phyloP scores from a whole-genome alignment of 2,113 vertebrate genomes.

The Antechinus flavipes region DNA sequence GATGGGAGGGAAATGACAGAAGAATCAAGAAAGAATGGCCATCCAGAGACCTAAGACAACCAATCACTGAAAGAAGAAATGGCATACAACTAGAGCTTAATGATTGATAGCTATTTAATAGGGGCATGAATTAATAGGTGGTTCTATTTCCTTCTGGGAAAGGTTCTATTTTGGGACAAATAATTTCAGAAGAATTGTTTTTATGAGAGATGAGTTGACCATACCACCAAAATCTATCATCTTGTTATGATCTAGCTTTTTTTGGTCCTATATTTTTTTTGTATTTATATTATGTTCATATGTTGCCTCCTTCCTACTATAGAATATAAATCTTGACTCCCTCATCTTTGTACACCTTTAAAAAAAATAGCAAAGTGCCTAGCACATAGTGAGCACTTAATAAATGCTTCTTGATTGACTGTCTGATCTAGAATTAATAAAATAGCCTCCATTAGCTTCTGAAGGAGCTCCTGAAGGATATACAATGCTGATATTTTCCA shows the following conservation, averaged over 20 bases:
- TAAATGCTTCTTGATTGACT: neutral
- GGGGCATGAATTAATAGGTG: neutral
- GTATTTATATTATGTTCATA: neutral
- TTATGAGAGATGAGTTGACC: neutral
- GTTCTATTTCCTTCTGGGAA: neutral
- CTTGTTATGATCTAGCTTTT: neutral
- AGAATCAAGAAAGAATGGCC: neutral
- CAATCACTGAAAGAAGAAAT: neutral
- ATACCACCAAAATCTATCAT: neutral
- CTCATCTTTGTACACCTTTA: neutral
- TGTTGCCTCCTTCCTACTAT: neutral
- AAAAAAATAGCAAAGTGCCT: neutral
- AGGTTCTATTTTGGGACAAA: neutral
- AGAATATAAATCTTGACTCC: neutral
- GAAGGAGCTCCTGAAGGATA: neutral
- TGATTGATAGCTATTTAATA: neutral
- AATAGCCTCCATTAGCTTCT: neutral
- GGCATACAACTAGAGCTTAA: neutral
- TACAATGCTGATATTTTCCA: neutral
- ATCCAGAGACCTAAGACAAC: neutral
- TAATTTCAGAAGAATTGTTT: neutral
- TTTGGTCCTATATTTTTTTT: neutral
- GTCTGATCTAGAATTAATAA: neutral
- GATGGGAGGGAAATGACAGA: accelerated
- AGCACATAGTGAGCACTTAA: neutral